These are phyloP conservation scores for Chrysemys picta DNA, from an alignment of 2,113 vertebrate genomes.

Conservation along the genomic window DNA sequence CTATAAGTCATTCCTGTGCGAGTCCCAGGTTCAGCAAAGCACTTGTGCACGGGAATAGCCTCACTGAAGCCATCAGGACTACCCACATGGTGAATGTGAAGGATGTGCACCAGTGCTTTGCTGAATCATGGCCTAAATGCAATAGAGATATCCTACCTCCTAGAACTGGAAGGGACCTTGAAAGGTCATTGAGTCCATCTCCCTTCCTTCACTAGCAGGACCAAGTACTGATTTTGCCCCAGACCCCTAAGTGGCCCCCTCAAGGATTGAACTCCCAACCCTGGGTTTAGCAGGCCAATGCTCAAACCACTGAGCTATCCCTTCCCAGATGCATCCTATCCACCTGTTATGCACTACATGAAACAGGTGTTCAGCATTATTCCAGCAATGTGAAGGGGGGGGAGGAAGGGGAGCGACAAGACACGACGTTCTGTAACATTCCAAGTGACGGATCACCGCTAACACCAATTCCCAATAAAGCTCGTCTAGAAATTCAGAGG, in stretches of 20 bases:
- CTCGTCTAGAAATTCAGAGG: too few species aligned
- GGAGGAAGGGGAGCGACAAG: neutral
- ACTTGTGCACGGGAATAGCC: neutral
- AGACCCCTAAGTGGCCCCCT: too few species aligned
- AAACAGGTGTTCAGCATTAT: neutral
- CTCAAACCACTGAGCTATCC: too few species aligned
- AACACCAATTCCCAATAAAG: neutral
- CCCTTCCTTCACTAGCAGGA: too few species aligned
- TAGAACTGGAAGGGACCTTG: too few species aligned
- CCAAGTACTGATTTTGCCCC: too few species aligned
- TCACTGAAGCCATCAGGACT: neutral
- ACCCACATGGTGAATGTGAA: neutral
- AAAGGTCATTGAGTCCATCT: too few species aligned
- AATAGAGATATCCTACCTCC: neutral
- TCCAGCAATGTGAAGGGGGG: accelerated
- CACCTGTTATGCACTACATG: neutral
- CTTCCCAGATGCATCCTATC: neutral
- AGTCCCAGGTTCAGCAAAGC: neutral
- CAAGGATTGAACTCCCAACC: too few species aligned
- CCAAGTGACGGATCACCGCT: neutral
- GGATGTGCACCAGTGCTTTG: neutral
- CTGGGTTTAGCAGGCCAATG: too few species aligned
- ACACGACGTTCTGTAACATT: neutral
- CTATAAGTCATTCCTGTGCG: accelerated
- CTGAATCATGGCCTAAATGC: neutral